These are phyloP conservation scores for Leiothrix lutea DNA, from an alignment of 2,113 vertebrate genomes.

Conservation along the genomic window DNA sequence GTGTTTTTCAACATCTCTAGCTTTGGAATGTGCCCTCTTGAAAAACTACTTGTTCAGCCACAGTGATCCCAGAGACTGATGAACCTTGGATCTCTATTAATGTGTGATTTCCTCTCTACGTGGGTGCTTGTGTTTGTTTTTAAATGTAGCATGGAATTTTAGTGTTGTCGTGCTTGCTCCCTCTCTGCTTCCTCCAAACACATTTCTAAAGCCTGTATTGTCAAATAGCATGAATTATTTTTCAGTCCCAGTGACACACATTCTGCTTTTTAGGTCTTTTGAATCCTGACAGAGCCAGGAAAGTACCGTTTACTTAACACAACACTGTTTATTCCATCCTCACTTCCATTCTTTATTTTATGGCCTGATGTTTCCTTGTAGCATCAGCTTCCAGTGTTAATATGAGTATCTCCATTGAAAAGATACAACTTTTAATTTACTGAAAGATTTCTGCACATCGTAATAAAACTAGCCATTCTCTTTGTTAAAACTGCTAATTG, in stretches of 20 bases:
- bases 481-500: not conserved
- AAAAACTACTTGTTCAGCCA: not conserved
- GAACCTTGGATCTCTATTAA: not conserved
- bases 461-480: not conserved
- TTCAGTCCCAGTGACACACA: constrained; percentile 6
- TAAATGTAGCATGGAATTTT: constrained; percentile 50
- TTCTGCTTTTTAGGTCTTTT: constrained; percentile 31
- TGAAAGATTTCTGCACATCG: not conserved
- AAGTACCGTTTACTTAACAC: not conserved
- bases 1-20: not conserved
- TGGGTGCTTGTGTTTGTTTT: constrained; percentile 31
- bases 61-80: not conserved
- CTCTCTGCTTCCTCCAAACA: not conserved
- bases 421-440: not conserved
- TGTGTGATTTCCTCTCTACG: not conserved
- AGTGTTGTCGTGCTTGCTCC: constrained; percentile 23
- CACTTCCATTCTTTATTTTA: constrained; percentile 25
- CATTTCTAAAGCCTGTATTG: not conserved
- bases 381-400: not conserved
- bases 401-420: not conserved
- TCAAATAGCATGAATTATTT: constrained; percentile 16
- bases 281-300: constrained; percentile 12
- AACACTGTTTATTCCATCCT: constrained; percentile 18
- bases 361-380: not conserved
- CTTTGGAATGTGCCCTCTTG: not conserved